Evolutionary conservation across 2,888 invertebrate species (phyloP).

Genomic region (Heliconius erato): DNA sequence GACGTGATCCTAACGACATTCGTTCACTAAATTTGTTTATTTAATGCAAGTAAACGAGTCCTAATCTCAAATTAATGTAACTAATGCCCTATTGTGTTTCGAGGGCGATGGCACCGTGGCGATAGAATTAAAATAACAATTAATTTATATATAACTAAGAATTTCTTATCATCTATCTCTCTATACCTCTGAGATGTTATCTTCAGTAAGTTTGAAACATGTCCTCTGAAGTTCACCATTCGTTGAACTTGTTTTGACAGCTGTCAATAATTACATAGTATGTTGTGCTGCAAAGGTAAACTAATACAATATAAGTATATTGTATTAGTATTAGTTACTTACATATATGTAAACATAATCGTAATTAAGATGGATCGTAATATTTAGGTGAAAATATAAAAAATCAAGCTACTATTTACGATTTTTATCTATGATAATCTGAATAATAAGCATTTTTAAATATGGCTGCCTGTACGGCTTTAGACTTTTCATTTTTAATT

Average conservation of each 20-base stretch:
- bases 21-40: constrained; percentile 22
- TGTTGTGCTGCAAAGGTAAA: no score
- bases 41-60: constrained; percentile 15
- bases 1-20: constrained; percentile 1
- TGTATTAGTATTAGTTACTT: no score
- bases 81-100: constrained; percentile 2
- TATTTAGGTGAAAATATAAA: no score
- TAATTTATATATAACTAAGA: constrained; percentile 8
- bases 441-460: no score
- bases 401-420: no score
- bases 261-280: no score
- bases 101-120: neutral
- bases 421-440: no score
- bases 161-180: constrained; percentile 12
- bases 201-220: neutral
- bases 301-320: no score
- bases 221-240: neutral
- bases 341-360: no score
- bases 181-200: constrained; percentile 4
- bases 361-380: no score
- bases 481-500: no score
- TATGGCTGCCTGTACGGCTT: no score
- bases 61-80: constrained; percentile 14
- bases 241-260: constrained; percentile 10
- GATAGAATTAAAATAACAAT: constrained; percentile 6